Percentiles rank a stretch among this genome's conserved stretches.
Evolutionary conservation across 1,140 invertebrate species (phyloP).

Genomic region (Acyrthosiphon pisum): DNA sequence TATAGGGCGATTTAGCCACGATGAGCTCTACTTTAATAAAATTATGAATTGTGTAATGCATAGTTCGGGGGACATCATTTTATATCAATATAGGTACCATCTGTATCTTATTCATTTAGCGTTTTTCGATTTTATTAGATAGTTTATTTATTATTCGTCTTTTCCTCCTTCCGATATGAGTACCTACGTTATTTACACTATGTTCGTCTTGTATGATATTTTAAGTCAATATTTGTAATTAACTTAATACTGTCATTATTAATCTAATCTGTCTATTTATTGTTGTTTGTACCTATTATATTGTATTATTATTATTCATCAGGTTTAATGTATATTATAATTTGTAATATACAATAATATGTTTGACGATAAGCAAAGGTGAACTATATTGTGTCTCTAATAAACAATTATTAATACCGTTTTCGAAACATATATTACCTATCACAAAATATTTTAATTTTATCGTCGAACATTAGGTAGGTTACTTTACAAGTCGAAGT

Average conservation of each 20-base stretch:
- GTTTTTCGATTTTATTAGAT: not conserved
- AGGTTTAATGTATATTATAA: not conserved
- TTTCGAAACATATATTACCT: not conserved
- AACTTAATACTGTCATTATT: not conserved
- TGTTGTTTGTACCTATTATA: not conserved
- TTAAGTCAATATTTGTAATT: not conserved
- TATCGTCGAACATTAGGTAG: not conserved
- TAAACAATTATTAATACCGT: not conserved
- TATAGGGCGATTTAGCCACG: too few relatives aligned
- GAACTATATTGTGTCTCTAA: not conserved
- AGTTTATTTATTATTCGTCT: not conserved
- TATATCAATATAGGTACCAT: too few relatives aligned
- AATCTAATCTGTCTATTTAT: not conserved
- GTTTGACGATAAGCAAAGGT: not conserved
- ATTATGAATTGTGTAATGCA: too few relatives aligned
- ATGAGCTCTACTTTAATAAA: too few relatives aligned
- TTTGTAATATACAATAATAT: too few relatives aligned
- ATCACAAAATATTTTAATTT: not conserved
- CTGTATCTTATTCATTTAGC: not conserved
- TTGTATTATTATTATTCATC: not conserved
- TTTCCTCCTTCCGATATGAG: not conserved
- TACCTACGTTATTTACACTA: not conserved
- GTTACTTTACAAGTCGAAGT: not conserved
- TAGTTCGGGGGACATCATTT: too few relatives aligned
- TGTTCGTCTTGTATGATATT: not conserved